Evolutionary conservation across 2,113 vertebrate genomes (phyloP).

Genomic region (Hypanus sabinus): DNA sequence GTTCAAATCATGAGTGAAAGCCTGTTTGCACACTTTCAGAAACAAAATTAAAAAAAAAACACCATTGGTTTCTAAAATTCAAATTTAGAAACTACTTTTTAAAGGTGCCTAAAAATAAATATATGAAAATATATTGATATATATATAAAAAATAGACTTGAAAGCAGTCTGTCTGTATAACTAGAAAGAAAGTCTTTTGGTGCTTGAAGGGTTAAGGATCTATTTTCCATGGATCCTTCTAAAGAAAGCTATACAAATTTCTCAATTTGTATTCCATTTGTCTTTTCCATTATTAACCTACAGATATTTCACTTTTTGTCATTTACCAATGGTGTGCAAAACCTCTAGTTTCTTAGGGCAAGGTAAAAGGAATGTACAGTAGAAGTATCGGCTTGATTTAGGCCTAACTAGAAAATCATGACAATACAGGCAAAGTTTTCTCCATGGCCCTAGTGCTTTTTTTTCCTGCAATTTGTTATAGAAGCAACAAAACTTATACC

Average conservation of each 20-base stretch:
- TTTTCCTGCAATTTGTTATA: background rate
- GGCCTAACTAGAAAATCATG: background rate
- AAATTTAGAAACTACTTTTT: background rate
- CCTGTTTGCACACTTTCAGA: background rate
- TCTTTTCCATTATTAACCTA: background rate
- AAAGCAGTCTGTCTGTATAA: too few species aligned
- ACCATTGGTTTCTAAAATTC: background rate
- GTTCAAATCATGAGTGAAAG: background rate
- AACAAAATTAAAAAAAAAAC: background rate
- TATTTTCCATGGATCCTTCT: background rate
- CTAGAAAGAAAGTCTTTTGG: background rate
- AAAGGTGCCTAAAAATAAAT: background rate
- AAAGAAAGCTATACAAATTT: background rate
- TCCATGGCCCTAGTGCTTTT: slow-evolving; percentile 30
- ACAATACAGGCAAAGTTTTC: background rate
- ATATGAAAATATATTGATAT: background rate
- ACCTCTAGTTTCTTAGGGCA: background rate
- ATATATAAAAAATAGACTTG: background rate
- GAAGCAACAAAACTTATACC: background rate
- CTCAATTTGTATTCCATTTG: background rate
- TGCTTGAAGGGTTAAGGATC: slow-evolving; percentile 10
- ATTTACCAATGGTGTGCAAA: background rate
- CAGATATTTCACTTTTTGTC: background rate
- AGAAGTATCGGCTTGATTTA: background rate
- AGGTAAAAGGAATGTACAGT: background rate